Base-by-base conservation (phyloP, 1,140 invertebrate genomes). In the Bombus pyrosoma region DNA sequence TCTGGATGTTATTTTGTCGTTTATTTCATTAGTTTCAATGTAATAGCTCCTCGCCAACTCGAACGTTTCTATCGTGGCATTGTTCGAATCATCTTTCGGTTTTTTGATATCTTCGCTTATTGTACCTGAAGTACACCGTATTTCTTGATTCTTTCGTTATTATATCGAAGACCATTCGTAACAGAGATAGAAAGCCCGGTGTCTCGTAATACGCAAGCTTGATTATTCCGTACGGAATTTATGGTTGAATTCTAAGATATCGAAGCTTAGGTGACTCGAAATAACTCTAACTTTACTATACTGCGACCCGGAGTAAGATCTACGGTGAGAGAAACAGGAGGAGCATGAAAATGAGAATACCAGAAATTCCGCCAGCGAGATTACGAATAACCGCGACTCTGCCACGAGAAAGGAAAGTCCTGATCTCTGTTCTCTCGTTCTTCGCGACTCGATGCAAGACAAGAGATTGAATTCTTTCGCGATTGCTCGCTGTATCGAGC, bases 401-500 rank as follows among this genome's bases (percentile, higher is more conserved):
- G 22, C 22, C 15, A 53, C 25, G 15, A 37, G 39, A 32, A 37
- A 69, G 22, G 37, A 43, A 69, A 62, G 47, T 69, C 2, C 34
- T 64, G 62, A 57, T 62, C 34, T 15, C 13, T n/a, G 72, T n/a
- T 32, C 41, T 8, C 25, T 28, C 9, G 22, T 34, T 28, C 47
- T 59, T 37, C 59, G 57, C 32, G 13, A 41, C 25, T 37, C 34
- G 34, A 10, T 9, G 18, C 1, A 15, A 62, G 18, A 64, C 57
- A 10, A 66, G 59, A 66, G 76, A 79, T 79, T 79, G 76, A 28
- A 79, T 79, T 66, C 59, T 43, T 79, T 28, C 15, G n/a, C 39
- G 59, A 34, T 64, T 32, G 57, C 59, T 12, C 22, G 39, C 8
- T 28, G 39, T 47, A 76, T 76, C 53, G 37, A 66, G 32, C 74